Percentiles rank a stretch among this genome's conserved stretches.
Evolutionary conservation across 2,113 vertebrate species (phyloP).

Genomic region (Serranochromis macrocephalus): DNA sequence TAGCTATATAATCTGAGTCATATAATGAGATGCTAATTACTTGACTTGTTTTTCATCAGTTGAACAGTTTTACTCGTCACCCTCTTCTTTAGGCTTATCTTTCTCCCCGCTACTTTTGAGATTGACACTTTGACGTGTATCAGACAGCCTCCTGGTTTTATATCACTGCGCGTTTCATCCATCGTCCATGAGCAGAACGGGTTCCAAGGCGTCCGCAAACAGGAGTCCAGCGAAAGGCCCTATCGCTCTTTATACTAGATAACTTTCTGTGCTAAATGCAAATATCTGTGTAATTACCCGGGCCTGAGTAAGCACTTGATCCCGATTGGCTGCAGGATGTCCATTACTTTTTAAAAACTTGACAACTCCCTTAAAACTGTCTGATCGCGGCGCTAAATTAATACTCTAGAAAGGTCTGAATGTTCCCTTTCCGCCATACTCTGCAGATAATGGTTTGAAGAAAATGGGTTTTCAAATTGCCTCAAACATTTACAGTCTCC

Average conservation of each 20-base stretch:
- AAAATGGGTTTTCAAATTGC: constrained; percentile 65
- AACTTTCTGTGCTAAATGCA: constrained; percentile 36
- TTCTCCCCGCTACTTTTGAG: neutral
- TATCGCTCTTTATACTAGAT: constrained; percentile 42
- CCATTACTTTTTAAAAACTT: constrained; percentile 35
- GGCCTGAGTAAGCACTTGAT: constrained; percentile 40
- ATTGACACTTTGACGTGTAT: constrained; percentile 31
- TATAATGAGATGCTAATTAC: constrained; percentile 62
- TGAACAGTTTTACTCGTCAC: constrained; percentile 42
- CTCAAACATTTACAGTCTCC: constrained; percentile 40
- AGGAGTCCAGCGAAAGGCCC: constrained; percentile 16
- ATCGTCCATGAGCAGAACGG: neutral
- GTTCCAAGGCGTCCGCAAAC: constrained; percentile 15
- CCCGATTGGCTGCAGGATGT: constrained; percentile 32
- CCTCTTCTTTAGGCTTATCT: constrained; percentile 29
- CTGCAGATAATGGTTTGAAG: constrained; percentile 52
- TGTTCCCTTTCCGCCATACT: constrained; percentile 33
- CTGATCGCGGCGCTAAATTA: constrained; percentile 41
- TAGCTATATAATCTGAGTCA: constrained; percentile 39
- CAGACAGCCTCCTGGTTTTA: constrained; percentile 28
- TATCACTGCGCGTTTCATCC: constrained; percentile 16
- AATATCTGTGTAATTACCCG: constrained; percentile 56
- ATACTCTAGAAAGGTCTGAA: constrained; percentile 40
- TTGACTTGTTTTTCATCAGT: constrained; percentile 48
- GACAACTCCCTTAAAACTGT: constrained; percentile 46